Evolutionary conservation across 2,888 invertebrate species (phyloP), one percentile per base, ranked within the genome.

Genomic region (Parnassius mnemosyne): DNA sequence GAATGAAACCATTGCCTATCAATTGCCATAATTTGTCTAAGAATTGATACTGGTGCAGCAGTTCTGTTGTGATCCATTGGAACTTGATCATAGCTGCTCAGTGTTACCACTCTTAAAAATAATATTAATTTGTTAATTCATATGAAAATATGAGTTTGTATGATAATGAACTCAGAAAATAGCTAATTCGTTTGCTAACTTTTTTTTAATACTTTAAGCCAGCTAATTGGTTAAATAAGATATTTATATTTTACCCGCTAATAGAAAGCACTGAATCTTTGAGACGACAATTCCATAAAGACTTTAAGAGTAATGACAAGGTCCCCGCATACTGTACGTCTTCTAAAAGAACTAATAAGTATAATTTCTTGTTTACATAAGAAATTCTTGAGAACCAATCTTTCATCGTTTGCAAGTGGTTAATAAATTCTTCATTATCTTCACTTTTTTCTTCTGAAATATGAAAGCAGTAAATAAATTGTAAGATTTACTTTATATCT

Each of bases 21-120:
- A 25, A 71, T 80, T 53, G 77, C 80, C 85, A 90, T 89, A 46
- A 81, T 83, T 67, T 81, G 77, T 3, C 79, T 80, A 0, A 89
- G 76, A 16, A 72, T 76, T 0, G 72, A 54, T 1, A 75, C 64
- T 0, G 88, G 89, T 44, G 78, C 59, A 5, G 85, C 89, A 0
- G 89, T 85, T 59, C 90, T 80, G 66, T 90, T 86, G 69, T 89
- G 84, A 53, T 89, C 90, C 72, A 89, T 71, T 0, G 90, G 89
- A 2, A 72, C 81, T 72, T 83, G 83, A 56, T 89, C 89, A 61
- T 84, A 89, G 57, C 81, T 81, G 66, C 83, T 87, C 75, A 80
- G 84, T 2, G 73, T 61, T 11, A 67, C 65, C 43, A 57, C 59
- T 58, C 83, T 20, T 83, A 60, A 49, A 50, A 66, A 54, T 41